Percentiles rank a stretch among this genome's conserved stretches.
Conservation (phyloP, 2,113 vertebrate genomes). For the Microtus montanus region DNA sequence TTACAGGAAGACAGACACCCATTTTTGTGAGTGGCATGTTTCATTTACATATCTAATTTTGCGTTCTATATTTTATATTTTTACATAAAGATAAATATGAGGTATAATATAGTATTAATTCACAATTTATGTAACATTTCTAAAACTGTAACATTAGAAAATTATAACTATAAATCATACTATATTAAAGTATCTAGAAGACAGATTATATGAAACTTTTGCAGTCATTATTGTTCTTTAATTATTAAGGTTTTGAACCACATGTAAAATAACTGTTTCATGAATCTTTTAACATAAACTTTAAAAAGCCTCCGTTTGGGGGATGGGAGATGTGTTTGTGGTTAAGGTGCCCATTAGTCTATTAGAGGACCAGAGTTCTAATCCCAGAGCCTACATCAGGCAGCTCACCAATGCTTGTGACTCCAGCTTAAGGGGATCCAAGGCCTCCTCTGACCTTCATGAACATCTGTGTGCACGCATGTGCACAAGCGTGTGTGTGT, state of each 20-base stretch:
- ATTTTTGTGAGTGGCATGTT: background rate
- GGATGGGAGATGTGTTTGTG: background rate
- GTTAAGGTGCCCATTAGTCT: background rate
- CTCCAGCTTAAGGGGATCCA: background rate
- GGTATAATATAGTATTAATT: background rate
- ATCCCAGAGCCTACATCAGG: background rate
- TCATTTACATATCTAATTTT: conserved; percentile 31
- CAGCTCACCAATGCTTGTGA: background rate
- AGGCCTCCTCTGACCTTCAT: background rate
- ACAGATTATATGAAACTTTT: background rate
- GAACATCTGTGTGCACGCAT: too few species aligned
- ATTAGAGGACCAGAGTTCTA: background rate
- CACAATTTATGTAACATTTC: background rate
- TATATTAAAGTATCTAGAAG: background rate
- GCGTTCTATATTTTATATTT: background rate
- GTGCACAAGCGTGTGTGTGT: too few species aligned
- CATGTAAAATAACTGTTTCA: conserved; percentile 24
- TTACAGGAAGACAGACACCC: background rate
- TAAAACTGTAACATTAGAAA: background rate
- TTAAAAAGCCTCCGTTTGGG: background rate
- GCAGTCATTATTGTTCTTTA: background rate
- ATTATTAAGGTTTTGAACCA: conserved; percentile 44
- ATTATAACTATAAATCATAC: background rate
- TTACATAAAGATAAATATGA: background rate
- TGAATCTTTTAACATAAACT: background rate